Conservation (phyloP, 1,140 invertebrate species). For the Tetramorium alpestre region DNA sequence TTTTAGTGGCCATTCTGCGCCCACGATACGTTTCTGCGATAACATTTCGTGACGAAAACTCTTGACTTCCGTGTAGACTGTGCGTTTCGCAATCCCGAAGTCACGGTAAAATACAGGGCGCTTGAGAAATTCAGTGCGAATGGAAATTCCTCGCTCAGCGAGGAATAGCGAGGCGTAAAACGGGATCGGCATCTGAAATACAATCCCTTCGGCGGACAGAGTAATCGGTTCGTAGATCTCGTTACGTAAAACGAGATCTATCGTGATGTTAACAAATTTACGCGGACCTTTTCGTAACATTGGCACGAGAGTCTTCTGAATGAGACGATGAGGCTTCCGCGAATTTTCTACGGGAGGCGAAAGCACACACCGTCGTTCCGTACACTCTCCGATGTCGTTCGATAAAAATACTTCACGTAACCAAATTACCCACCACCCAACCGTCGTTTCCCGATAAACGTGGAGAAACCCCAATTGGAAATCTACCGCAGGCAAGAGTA, state of each 20-base stretch:
- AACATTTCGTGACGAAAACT: slow-evolving; percentile 30
- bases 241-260: slow-evolving; percentile 36
- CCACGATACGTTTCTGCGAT: slow-evolving; percentile 42
- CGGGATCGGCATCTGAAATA: neutral
- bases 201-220: slow-evolving; percentile 6
- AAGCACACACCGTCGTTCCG: slow-evolving; percentile 36
- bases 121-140: slow-evolving; percentile 42
- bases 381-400: slow-evolving; percentile 55
- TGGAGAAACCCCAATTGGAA: slow-evolving; percentile 57
- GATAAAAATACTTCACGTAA: slow-evolving; percentile 75
- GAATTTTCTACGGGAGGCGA: slow-evolving; percentile 44
- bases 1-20: slow-evolving; percentile 29
- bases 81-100: slow-evolving; percentile 33
- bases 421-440: slow-evolving; percentile 71
- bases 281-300: slow-evolving; percentile 1
- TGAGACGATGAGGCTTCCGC: slow-evolving; percentile 18
- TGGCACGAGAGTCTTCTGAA: neutral
- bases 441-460: slow-evolving; percentile 71
- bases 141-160: slow-evolving; percentile 24
- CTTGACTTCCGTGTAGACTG: slow-evolving; percentile 9
- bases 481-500: slow-evolving; percentile 46
- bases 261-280: slow-evolving; percentile 34
- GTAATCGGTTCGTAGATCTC: slow-evolving; percentile 23
- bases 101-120: slow-evolving; percentile 17
- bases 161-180: slow-evolving; percentile 25